Evolutionary conservation across 1,140 invertebrate species (phyloP), one percentile per base, ranked within the genome.

Genomic region (Zaprionus africanus): DNA sequence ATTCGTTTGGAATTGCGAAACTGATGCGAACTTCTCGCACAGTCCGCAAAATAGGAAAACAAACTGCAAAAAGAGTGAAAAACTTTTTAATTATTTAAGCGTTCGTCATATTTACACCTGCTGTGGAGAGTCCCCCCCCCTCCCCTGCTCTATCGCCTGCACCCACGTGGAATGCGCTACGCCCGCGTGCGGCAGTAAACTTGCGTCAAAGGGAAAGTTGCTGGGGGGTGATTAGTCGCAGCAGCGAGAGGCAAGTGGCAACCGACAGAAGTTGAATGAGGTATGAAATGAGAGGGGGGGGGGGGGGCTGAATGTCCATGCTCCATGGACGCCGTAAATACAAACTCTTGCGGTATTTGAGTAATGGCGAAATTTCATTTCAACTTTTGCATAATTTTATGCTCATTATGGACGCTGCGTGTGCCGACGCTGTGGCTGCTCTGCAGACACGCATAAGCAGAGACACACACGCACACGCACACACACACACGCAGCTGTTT

Each of bases 321-420:
- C 31, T 26, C 34, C 41, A 53, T 31, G 24, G 61, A 26, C 49
- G 54, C 15, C 9, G 43, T 65, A 66, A 72, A 67, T 53, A 76
- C 65, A 76, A 71, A 79, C 76, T 82, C 69, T 69, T 51, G 77
- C 72, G 64, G 73, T 70, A 67, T 75, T 58, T 75, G 83, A 87
- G 83, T 78, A 83, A 81, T 82, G 66, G 71, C 17, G 62, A 79
- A 88, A 90, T 88, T 90, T 88, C 72, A 88, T 90, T 88, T 88
- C 56, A 85, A 88, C 84, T 90, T 88, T 90, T 90, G 85, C 78
- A 88, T 88, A 88, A 90, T 88, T 84, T 84, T 84, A 76, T 88
- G 81, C 85, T 88, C 76, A 88, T 88, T 88, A 88, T 88, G 71
- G 59, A 49, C 24, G 53, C 49, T 43, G 57, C 28, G 54, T 65